These are phyloP conservation scores for Clepsis dumicolana DNA, from an alignment of 2,888 invertebrate genomes.

Conservation along the genomic window DNA sequence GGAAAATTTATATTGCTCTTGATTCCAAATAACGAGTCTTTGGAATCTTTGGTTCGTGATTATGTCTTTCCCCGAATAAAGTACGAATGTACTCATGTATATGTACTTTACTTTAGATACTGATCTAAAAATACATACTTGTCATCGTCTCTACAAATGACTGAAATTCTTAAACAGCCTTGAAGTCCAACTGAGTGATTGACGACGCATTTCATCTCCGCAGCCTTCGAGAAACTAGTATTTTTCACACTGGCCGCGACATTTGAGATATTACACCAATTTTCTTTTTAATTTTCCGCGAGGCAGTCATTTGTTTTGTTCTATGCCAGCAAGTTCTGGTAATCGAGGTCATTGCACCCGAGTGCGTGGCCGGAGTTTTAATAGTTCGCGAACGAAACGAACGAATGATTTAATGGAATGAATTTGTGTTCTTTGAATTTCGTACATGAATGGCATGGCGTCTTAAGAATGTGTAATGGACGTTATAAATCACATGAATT, in stretches of 20 bases:
- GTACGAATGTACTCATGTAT: background rate
- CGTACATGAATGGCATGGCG: constrained; percentile 18
- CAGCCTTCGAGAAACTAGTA: constrained; percentile 17
- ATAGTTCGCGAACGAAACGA: constrained; percentile 37
- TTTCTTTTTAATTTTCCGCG: constrained; percentile 36
- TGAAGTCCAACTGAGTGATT: constrained; percentile 23
- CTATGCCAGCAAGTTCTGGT: constrained; percentile 16
- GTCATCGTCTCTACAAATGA: background rate
- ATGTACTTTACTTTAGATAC: background rate
- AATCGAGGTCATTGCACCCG: constrained; percentile 29
- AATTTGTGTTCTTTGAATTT: constrained; percentile 38
- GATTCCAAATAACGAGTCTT: background rate
- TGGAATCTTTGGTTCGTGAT: background rate
- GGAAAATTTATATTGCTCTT: constrained; percentile 27
- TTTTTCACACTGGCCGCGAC: constrained; percentile 24
- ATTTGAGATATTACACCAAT: constrained; percentile 23
- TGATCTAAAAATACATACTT: background rate
- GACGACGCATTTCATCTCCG: constrained; percentile 6
- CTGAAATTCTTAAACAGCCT: constrained; percentile 19
- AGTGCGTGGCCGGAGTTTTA: constrained; percentile 34
- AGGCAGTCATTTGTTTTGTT: constrained; percentile 14
- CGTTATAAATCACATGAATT: constrained; percentile 9
- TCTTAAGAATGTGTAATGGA: constrained; percentile 4
- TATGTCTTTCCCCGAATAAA: background rate
- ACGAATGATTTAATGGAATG: constrained; percentile 37